Conservation (phyloP, 2,797 vertebrate species). For the Ara ararauna region DNA sequence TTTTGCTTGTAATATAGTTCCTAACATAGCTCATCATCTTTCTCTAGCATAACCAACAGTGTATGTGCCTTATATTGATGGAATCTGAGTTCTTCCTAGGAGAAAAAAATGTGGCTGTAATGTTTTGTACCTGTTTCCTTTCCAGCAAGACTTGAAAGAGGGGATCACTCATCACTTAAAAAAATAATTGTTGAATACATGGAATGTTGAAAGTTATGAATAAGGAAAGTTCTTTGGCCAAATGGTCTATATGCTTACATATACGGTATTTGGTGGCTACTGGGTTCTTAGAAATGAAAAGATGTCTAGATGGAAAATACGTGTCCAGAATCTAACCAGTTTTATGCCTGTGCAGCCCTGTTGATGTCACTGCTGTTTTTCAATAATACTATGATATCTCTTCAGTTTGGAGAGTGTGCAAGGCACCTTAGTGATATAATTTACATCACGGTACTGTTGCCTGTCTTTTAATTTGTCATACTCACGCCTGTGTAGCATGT, state of each 20-base stretch:
- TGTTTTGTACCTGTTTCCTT: not conserved
- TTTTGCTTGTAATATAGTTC: not conserved
- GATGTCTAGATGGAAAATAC: not conserved
- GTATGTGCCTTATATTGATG: not conserved
- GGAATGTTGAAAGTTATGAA: not conserved
- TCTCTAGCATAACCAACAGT: not conserved
- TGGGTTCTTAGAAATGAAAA: not conserved
- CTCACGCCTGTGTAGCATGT: not conserved
- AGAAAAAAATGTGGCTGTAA: not conserved
- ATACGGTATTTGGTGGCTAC: not conserved
- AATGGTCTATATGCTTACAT: not conserved
- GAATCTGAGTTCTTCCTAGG: not conserved
- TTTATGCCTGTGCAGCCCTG: not conserved
- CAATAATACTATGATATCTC: not conserved
- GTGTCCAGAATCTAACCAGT: not conserved
- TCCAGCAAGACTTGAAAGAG: not conserved
- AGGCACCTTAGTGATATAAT: not conserved
- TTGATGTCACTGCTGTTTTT: conserved; percentile 2
- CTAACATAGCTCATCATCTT: not conserved
- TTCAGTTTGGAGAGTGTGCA: not conserved
- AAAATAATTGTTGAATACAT: not conserved
- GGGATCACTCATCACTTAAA: not conserved
- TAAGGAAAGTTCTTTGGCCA: not conserved
- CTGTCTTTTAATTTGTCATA: not conserved
- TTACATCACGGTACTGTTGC: not conserved